Evolutionary conservation across 1,140 invertebrate genomes (phyloP).

Genomic region (Zaprionus gabonicus): DNA sequence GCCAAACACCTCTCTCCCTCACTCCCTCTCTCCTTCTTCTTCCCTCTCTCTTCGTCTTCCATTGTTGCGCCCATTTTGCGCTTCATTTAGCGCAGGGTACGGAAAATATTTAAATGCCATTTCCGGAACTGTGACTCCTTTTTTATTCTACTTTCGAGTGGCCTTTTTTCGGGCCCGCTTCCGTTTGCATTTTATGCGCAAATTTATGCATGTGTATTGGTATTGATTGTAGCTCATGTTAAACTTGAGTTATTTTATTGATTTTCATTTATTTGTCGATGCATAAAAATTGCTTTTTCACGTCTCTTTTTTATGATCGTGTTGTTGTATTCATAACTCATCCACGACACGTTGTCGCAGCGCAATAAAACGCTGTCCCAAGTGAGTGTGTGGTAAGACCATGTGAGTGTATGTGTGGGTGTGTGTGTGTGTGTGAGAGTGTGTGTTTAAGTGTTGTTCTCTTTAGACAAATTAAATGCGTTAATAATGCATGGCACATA

Average conservation of each 20-base stretch:
- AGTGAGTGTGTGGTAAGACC: neutral
- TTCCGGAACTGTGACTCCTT: conserved; percentile 53
- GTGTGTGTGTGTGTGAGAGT: conserved; percentile 11
- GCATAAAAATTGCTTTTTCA: conserved; percentile 77
- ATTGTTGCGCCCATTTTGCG: conserved; percentile 72
- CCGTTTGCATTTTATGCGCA: conserved; percentile 45
- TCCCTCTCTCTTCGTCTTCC: conserved; percentile 27
- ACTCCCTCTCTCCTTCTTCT: conserved; percentile 25
- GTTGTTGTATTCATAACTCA: conserved; percentile 56
- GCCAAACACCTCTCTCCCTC: conserved; percentile 58
- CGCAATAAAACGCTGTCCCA: conserved; percentile 40
- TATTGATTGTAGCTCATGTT: conserved; percentile 1
- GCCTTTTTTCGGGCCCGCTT: neutral
- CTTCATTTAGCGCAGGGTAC: conserved; percentile 68
- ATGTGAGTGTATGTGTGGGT: neutral
- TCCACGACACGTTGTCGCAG: conserved; percentile 62
- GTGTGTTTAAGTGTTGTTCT: conserved; percentile 44
- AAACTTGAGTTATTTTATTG: conserved; percentile 70
- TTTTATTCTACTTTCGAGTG: neutral
- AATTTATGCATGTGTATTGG: conserved; percentile 14
- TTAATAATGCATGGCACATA: conserved; percentile 73
- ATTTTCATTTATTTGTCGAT: conserved; percentile 71
- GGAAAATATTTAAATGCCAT: conserved; percentile 74
- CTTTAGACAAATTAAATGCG: conserved; percentile 78
- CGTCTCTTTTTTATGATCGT: conserved; percentile 69